Evolutionary conservation across 2,888 invertebrate species (phyloP).

Genomic region (Muschampia staudingeri): DNA sequence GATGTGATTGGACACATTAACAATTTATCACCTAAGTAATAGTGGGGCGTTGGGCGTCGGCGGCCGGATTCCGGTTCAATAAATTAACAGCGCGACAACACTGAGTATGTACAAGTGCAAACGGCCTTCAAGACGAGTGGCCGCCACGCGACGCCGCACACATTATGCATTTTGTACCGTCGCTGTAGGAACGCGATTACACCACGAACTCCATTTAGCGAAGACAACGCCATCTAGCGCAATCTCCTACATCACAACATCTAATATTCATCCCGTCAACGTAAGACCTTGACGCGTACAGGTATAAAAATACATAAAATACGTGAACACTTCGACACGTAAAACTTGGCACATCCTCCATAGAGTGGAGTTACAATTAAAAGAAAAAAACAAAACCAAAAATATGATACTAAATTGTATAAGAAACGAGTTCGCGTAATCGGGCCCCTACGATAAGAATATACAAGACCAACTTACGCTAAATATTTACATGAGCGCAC

Average conservation of each 20-base stretch:
- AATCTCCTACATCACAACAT: neutral
- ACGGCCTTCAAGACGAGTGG: conserved; percentile 26
- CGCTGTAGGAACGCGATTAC: conserved; percentile 79
- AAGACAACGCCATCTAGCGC: neutral
- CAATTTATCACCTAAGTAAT: conserved; percentile 79
- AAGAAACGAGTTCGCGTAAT: conserved; percentile 77
- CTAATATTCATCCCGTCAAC: conserved; percentile 15
- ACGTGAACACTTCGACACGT: conserved; percentile 16
- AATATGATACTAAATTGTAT: neutral
- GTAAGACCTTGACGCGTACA: neutral
- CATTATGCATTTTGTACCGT: conserved; percentile 88
- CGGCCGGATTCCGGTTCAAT: conserved; percentile 56
- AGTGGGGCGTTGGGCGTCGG: conserved; percentile 60
- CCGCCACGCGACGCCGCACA: conserved; percentile 54
- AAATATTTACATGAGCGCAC: conserved; percentile 71
- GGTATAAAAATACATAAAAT: conserved; percentile 25
- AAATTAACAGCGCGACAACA: conserved; percentile 57
- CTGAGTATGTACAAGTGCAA: conserved; percentile 70
- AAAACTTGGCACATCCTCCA: conserved; percentile 33
- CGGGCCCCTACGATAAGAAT: conserved; percentile 78
- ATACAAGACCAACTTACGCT: conserved; percentile 67
- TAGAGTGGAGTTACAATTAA: conserved; percentile 4
- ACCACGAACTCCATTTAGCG: conserved; percentile 70
- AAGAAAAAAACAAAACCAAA: conserved; percentile 7
- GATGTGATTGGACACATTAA: conserved; percentile 82